phyloP scores from a whole-genome alignment of 1,140 invertebrate genomes.

The Micrasema minimum region DNA sequence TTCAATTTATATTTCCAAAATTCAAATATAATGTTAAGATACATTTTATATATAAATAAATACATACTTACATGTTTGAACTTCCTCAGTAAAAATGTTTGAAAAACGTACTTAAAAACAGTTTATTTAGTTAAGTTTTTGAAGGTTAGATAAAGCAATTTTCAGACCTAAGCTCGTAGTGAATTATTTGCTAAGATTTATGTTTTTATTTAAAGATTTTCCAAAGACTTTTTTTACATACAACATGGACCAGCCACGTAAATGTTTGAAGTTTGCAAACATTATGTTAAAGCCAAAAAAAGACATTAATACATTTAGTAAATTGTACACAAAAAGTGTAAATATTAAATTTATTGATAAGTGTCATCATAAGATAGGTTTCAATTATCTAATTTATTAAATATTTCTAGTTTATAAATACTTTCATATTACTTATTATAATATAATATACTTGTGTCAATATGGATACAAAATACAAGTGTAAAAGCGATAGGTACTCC shows the following conservation, averaged over 20 bases:
- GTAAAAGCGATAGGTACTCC: constrained; percentile 53
- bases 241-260: constrained; percentile 52
- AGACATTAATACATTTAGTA: constrained; percentile 46
- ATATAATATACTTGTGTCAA: constrained; percentile 25
- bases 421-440: constrained; percentile 6
- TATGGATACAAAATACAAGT: constrained; percentile 49
- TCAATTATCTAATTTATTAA: constrained; percentile 47
- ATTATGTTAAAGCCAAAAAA: constrained; percentile 39
- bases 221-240: constrained; percentile 19
- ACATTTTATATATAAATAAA: too few species aligned
- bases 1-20: too few species aligned
- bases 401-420: constrained; percentile 34
- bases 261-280: constrained; percentile 28
- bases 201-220: constrained; percentile 25
- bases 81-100: too few species aligned
- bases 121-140: neutral
- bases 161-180: constrained; percentile 28
- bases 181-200: constrained; percentile 31
- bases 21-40: too few species aligned
- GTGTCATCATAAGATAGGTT: constrained; percentile 55
- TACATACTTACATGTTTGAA: too few species aligned
- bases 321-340: constrained; percentile 54
- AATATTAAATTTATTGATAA: constrained; percentile 54
- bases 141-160: constrained; percentile 28
- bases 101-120: too few species aligned